Evolutionary conservation across 2,888 invertebrate species (phyloP).

Genomic region (Pherbina coryleti): DNA sequence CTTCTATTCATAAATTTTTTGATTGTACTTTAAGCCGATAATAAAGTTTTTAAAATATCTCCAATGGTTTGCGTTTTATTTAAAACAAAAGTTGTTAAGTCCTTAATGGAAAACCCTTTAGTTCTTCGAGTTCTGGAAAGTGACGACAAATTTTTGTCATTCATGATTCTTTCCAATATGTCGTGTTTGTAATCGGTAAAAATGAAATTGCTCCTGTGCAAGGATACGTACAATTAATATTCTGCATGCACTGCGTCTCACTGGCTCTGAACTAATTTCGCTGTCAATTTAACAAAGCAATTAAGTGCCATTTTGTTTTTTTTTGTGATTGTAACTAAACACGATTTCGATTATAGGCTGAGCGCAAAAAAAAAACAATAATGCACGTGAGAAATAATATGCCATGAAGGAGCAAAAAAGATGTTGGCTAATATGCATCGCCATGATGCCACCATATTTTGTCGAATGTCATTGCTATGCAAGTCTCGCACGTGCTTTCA

Average conservation of each 20-base stretch:
- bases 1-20: too few species aligned
- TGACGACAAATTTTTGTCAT: not conserved
- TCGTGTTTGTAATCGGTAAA: not conserved
- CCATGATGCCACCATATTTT: conserved; percentile 21
- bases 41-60: too few species aligned
- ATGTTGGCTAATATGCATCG: not conserved
- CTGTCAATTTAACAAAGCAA: conserved; percentile 34
- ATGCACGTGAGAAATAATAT: conserved; percentile 15
- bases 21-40: too few species aligned
- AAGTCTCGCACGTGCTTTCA: conserved; percentile 28
- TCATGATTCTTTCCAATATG: not conserved
- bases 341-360: conserved; percentile 27
- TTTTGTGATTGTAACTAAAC: not conserved
- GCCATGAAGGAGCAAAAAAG: not conserved
- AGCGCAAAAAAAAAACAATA: not conserved
- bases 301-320: conserved; percentile 9
- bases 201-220: too few species aligned
- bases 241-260: not conserved
- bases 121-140: too few species aligned
- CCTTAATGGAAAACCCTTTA: too few species aligned
- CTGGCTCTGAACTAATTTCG: conserved; percentile 28
- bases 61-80: too few species aligned
- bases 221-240: conserved; percentile 12
- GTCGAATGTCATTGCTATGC: conserved; percentile 15
- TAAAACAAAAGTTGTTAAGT: too few species aligned